Evolutionary conservation across 2,797 vertebrate genomes (phyloP).

Genomic region (Nannoperca obscura): DNA sequence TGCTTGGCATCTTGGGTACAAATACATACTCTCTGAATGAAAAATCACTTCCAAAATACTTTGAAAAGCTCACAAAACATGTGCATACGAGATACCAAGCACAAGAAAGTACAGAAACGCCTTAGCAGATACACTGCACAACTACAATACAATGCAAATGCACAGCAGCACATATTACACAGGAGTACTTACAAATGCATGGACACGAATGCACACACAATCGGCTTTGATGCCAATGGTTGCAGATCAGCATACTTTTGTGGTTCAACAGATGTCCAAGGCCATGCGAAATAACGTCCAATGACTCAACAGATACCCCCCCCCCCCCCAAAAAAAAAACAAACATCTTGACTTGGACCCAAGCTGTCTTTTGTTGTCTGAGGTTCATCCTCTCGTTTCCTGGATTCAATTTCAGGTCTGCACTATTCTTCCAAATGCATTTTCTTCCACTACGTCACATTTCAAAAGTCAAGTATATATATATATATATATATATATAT

Average conservation of each 20-base stretch:
- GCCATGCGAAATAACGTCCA: constrained; percentile 29
- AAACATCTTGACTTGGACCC: constrained; percentile 3
- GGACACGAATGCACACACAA: constrained; percentile 6
- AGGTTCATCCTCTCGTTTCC: not conserved
- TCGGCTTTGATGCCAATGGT: constrained; percentile 32
- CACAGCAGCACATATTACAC: not conserved
- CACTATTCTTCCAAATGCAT: not conserved
- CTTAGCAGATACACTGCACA: constrained; percentile 17
- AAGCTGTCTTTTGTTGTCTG: not conserved
- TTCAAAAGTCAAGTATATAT: too few species aligned
- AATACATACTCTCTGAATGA: constrained; percentile 29
- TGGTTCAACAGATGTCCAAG: constrained; percentile 18
- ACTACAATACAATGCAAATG: not conserved
- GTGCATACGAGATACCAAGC: not conserved
- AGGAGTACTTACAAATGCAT: constrained; percentile 18
- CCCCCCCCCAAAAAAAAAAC: not conserved
- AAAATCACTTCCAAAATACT: constrained; percentile 48
- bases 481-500: too few species aligned
- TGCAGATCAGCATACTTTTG: constrained; percentile 22
- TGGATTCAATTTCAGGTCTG: not conserved
- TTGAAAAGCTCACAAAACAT: constrained; percentile 38
- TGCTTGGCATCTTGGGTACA: constrained; percentile 10
- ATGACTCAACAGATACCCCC: constrained; percentile 9
- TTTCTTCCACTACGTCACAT: not conserved
- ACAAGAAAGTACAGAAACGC: constrained; percentile 6